These are phyloP conservation scores for Pherbina coryleti DNA, from an alignment of 2,888 invertebrate species.

Conservation along the genomic window DNA sequence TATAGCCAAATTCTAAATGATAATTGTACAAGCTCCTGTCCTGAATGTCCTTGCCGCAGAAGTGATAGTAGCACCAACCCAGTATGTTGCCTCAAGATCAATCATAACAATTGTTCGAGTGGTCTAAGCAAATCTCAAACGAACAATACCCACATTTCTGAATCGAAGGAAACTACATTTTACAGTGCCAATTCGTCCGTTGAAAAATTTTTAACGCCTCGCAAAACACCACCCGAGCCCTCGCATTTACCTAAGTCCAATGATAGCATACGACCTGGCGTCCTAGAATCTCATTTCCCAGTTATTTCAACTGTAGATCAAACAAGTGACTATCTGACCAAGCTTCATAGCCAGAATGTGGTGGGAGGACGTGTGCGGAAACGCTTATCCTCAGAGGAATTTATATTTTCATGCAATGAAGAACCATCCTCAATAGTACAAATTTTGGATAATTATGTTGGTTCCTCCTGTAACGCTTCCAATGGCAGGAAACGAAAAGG, in stretches of 20 bases:
- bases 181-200: constrained; percentile 68
- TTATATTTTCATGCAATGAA: constrained; percentile 68
- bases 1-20: constrained; percentile 67
- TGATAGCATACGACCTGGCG: constrained; percentile 59
- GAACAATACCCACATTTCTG: constrained; percentile 47
- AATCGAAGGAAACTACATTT: constrained; percentile 67
- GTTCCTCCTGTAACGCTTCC: background rate
- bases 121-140: constrained; percentile 37
- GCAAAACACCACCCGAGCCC: constrained; percentile 37
- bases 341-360: constrained; percentile 38
- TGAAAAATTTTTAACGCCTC: constrained; percentile 58
- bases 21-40: constrained; percentile 62
- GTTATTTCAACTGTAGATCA: constrained; percentile 50
- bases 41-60: constrained; percentile 62
- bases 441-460: constrained; percentile 45
- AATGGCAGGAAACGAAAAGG: constrained; percentile 34
- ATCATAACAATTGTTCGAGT: constrained; percentile 57
- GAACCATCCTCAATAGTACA: constrained; percentile 72
- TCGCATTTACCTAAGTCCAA: constrained; percentile 24
- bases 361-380: constrained; percentile 62
- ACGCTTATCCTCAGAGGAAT: constrained; percentile 66
- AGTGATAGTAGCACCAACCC: constrained; percentile 43
- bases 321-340: background rate
- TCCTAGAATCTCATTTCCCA: constrained; percentile 70
- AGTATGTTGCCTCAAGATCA: constrained; percentile 60